Base-by-base conservation (phyloP, 2,113 vertebrate genomes). In the Chlamydotis undulata region DNA sequence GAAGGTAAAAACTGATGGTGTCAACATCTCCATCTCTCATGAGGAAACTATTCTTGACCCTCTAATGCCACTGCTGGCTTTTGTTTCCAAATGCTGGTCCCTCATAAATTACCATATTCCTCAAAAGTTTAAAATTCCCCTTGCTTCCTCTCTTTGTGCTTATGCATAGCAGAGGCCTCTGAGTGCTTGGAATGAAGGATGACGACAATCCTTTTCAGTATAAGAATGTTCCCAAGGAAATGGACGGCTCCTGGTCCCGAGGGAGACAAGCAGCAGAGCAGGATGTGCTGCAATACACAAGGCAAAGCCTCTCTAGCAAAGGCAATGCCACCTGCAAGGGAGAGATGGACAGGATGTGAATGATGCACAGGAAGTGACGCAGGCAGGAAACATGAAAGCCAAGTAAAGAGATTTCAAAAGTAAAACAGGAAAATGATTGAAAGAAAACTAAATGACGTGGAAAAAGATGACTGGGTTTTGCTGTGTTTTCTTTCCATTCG, bases 201-300 rank as follows among this genome's bases (percentile, higher is more conserved):
- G 95, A 96, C 90, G 93, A 70, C 86, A 96, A 82, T 95, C 33
- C 81, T 75, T 91, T 94, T 65, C 76, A 95, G 74, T 14, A 31
- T 35, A 95, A 65, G 87, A 96, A 94, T 91, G 94, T 97, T 97
- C 96, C 94, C 96, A 96, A 95, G 96, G 96, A 96, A 96, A 87
- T 94, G 70, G 73, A 92, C 0, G 41, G 69, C 95, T 96, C 59
- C 74, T 82, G 89, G 69, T 60, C 86, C 82, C 4, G 0, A 92
- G 90, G 50, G 91, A 92, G 74, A 73, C 59, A 90, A 31, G 73
- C 77, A 94, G 67, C 87, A 87, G 80, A 69, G 89, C 96, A 96
- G 96, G 96, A 97, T 95, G 80, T 84, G 45, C 67, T 87, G 77
- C 89, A 84, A 25, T 47, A 77, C 73, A 96, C 92, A 97, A 96